These are phyloP conservation scores for Cyrtonyx montezumae DNA, from an alignment of 2,113 vertebrate species.

Conservation along the genomic window DNA sequence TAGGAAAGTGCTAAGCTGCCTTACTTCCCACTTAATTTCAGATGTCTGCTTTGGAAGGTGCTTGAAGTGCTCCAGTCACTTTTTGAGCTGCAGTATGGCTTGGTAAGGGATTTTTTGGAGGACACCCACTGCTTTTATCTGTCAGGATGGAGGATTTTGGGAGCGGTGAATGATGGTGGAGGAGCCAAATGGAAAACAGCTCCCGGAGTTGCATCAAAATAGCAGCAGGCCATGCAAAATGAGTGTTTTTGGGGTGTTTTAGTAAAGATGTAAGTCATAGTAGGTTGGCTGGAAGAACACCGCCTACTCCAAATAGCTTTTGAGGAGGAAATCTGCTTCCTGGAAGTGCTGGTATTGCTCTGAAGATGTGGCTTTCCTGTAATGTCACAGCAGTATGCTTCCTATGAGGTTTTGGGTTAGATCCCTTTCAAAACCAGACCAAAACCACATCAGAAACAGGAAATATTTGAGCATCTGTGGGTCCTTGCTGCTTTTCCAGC, in stretches of 20 bases:
- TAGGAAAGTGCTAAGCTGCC: background rate
- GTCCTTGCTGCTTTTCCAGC: slow-evolving; percentile 2
- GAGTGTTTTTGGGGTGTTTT: background rate
- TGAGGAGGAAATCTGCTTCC: background rate
- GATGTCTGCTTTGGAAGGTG: slow-evolving; percentile 1
- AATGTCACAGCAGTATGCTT: background rate
- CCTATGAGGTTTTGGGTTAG: slow-evolving; percentile 44
- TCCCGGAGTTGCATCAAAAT: background rate
- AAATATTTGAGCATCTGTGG: slow-evolving; percentile 20
- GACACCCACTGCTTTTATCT: background rate
- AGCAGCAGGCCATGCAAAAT: background rate
- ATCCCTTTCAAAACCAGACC: slow-evolving; percentile 33
- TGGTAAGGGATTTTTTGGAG: background rate
- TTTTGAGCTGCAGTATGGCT: background rate
- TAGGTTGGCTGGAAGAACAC: background rate
- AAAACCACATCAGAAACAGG: slow-evolving; percentile 49
- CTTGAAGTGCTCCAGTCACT: background rate
- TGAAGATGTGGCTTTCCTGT: slow-evolving; percentile 13
- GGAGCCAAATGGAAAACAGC: background rate
- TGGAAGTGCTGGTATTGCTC: background rate
- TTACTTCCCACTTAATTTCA: slow-evolving; percentile 15
- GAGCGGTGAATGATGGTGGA: background rate
- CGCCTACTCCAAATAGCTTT: background rate
- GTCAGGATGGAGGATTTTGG: background rate
- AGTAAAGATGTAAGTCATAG: background rate